Percentiles rank a stretch among this genome's conserved stretches.
Conservation (phyloP, 2,113 vertebrate genomes). For the Clarias magur region DNA sequence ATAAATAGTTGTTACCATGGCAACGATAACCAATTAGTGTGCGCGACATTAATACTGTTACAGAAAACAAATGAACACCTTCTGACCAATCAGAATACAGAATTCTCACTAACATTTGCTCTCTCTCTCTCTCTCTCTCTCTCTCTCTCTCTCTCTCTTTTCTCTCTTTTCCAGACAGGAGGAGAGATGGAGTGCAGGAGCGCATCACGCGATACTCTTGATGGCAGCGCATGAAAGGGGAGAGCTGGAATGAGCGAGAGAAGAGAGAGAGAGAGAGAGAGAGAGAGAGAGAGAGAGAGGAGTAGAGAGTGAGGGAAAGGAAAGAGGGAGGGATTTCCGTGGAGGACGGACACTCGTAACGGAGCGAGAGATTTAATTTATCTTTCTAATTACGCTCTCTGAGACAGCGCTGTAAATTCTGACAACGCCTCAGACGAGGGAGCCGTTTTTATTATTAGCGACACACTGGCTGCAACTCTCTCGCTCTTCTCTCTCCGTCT, state of each 20-base stretch:
- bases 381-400: slow-evolving; percentile 5
- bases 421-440: neutral
- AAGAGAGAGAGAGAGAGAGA: slow-evolving; percentile 32
- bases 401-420: slow-evolving; percentile 1
- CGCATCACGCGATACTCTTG: slow-evolving; percentile 62
- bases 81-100: neutral
- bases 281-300: neutral
- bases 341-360: neutral
- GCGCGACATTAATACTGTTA: neutral
- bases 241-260: slow-evolving; percentile 74
- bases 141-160: no score
- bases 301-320: slow-evolving; percentile 51
- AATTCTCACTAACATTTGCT: neutral
- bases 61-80: neutral
- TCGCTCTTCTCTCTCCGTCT: slow-evolving; percentile 23
- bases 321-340: neutral
- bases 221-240: slow-evolving; percentile 71
- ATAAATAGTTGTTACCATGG: neutral
- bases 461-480: slow-evolving; percentile 34
- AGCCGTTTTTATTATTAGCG: slow-evolving; percentile 30
- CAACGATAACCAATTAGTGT: neutral
- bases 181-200: slow-evolving; percentile 62
- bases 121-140: slow-evolving; percentile 51
- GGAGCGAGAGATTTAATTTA: neutral
- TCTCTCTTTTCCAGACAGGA: slow-evolving; percentile 66